These are phyloP conservation scores for Protaetia brevitarsis DNA, from an alignment of 1,140 invertebrate genomes.

Conservation along the genomic window DNA sequence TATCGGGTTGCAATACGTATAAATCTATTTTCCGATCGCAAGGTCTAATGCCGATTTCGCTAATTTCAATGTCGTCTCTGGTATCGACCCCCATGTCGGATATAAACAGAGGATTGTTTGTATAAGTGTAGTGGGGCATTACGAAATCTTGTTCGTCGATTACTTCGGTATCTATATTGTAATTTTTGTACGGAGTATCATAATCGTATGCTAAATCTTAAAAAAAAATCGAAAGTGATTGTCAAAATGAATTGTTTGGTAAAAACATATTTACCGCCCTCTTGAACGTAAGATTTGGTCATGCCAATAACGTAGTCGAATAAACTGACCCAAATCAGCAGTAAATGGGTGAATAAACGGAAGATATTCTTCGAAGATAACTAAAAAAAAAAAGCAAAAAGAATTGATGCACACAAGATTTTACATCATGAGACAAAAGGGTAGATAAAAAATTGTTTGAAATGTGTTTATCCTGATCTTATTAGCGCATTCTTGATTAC, in stretches of 20 bases:
- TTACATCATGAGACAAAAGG: too few species aligned
- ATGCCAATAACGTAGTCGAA: constrained; percentile 36
- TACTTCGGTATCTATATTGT: constrained; percentile 42
- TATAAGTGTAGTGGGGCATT: constrained; percentile 38
- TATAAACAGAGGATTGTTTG: constrained; percentile 41
- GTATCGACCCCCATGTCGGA: constrained; percentile 47
- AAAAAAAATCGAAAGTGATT: not conserved
- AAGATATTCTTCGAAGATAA: constrained; percentile 27
- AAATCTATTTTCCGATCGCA: constrained; percentile 86
- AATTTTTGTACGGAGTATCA: constrained; percentile 36
- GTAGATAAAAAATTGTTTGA: too few species aligned
- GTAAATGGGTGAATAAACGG: constrained; percentile 34
- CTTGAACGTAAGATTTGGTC: constrained; percentile 42
- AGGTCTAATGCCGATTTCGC: constrained; percentile 57
- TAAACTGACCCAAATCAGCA: constrained; percentile 35
- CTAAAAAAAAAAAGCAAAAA: too few species aligned
- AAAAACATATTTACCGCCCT: constrained; percentile 38
- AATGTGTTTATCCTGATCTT: too few species aligned
- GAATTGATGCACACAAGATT: too few species aligned
- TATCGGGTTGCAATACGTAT: constrained; percentile 77
- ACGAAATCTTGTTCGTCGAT: constrained; percentile 40
- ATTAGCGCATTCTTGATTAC: too few species aligned
- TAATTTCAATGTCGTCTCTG: constrained; percentile 49
- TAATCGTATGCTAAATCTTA: constrained; percentile 47
- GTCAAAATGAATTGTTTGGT: not conserved